These are phyloP conservation scores for Drosophila nannoptera DNA, from an alignment of 1,140 invertebrate species.

Conservation along the genomic window DNA sequence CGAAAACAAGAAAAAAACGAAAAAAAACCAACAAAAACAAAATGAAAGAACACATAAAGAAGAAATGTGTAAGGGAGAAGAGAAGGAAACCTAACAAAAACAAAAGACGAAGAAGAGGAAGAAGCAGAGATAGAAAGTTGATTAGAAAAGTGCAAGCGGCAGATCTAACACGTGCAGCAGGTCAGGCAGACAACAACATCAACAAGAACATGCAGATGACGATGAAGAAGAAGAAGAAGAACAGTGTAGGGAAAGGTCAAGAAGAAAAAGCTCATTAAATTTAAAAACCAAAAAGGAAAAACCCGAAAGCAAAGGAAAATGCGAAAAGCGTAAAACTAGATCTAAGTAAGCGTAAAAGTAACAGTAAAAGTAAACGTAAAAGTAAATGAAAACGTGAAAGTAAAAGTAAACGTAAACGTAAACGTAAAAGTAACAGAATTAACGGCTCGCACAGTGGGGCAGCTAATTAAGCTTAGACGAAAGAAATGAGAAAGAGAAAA, in stretches of 20 bases:
- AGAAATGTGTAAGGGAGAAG: too few relatives aligned
- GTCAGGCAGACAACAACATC: conserved; percentile 12
- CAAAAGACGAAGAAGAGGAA: conserved; percentile 15
- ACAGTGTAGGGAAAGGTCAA: conserved; percentile 31
- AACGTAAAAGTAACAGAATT: conserved; percentile 34
- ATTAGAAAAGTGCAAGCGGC: not conserved
- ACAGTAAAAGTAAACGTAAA: conserved; percentile 35
- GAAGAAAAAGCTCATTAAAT: conserved; percentile 69
- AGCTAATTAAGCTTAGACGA: conserved; percentile 58
- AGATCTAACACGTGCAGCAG: conserved; percentile 12
- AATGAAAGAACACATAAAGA: conserved; percentile 21
- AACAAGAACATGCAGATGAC: conserved; percentile 10
- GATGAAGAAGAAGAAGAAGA: conserved; percentile 18
- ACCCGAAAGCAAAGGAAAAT: conserved; percentile 1
- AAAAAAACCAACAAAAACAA: conserved; percentile 43
- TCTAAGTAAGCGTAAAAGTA: conserved; percentile 4
- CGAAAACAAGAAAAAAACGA: conserved; percentile 45
- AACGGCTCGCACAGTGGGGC: conserved; percentile 24
- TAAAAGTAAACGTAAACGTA: conserved; percentile 16
- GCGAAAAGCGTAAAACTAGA: conserved; percentile 5
- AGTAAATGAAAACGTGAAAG: conserved; percentile 6
- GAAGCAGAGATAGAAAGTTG: not conserved
- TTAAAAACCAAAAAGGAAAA: conserved; percentile 45
- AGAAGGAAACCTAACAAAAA: conserved; percentile 6
- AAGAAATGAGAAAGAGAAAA: conserved; percentile 37